Evolutionary conservation across 2,888 invertebrate species (phyloP).

Genomic region (Nysson spinosus): DNA sequence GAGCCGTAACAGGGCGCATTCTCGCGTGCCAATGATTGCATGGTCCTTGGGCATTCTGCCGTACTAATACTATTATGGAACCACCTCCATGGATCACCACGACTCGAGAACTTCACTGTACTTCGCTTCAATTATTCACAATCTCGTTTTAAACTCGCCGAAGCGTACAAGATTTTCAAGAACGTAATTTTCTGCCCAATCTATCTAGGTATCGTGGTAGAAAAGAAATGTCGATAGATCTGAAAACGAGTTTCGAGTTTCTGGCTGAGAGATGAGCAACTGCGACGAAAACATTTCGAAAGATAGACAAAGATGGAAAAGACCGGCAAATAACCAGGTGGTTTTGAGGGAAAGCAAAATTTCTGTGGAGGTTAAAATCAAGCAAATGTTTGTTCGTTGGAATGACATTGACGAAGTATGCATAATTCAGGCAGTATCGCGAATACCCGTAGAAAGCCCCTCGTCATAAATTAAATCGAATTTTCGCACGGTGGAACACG

Average conservation of each 20-base stretch:
- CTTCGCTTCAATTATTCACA: too few relatives aligned
- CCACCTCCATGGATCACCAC: conserved; percentile 55
- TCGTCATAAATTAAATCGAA: conserved; percentile 63
- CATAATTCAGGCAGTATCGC: conserved; percentile 60
- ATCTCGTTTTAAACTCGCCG: too few relatives aligned
- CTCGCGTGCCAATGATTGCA: conserved; percentile 70
- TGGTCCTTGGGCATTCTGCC: conserved; percentile 63
- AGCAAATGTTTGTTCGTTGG: not conserved
- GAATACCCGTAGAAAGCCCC: conserved; percentile 46
- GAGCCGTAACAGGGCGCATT: conserved; percentile 61
- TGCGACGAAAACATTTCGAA: not conserved
- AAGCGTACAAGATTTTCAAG: too few relatives aligned
- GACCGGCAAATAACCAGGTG: too few relatives aligned
- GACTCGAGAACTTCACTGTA: conserved; percentile 40
- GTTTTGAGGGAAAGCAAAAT: not conserved
- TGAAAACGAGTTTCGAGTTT: too few relatives aligned
- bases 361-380: not conserved
- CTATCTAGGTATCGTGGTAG: too few relatives aligned
- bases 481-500: conserved; percentile 58
- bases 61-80: conserved; percentile 64
- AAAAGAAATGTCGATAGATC: not conserved
- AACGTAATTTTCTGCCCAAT: too few relatives aligned
- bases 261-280: too few relatives aligned
- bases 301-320: too few relatives aligned
- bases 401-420: conserved; percentile 3